Conservation (phyloP, 2,113 vertebrate species). For the Chamaetylas fuelleborni region DNA sequence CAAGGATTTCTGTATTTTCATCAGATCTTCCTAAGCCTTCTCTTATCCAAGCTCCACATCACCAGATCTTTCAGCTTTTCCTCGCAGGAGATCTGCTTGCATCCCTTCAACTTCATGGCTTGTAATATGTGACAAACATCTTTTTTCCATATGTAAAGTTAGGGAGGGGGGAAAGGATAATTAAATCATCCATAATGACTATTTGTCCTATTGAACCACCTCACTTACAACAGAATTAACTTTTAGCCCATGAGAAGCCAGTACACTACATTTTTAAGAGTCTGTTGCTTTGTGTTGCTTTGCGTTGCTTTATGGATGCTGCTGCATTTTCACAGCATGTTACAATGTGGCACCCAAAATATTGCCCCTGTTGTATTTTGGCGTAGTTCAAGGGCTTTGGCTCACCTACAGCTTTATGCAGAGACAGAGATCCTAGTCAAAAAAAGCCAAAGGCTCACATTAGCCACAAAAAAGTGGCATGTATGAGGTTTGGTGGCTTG, state of each 20-base stretch:
- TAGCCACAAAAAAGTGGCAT: neutral
- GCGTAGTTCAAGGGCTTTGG: neutral
- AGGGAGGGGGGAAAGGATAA: fast-evolving
- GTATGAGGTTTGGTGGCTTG: neutral
- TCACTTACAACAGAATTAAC: neutral
- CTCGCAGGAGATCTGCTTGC: neutral
- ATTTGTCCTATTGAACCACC: neutral
- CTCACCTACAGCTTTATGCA: neutral
- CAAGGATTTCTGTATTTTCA: neutral
- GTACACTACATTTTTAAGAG: neutral
- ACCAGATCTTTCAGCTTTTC: neutral
- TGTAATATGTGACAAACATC: fast-evolving
- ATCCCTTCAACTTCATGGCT: neutral
- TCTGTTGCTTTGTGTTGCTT: neutral
- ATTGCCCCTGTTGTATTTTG: neutral
- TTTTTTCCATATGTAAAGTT: neutral
- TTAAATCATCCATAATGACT: neutral
- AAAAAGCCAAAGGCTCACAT: neutral
- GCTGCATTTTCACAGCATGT: fast-evolving
- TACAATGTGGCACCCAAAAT: neutral
- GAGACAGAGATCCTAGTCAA: neutral
- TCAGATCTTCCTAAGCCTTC: neutral
- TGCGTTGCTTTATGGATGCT: neutral
- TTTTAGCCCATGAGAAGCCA: neutral
- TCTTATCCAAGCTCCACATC: neutral